A percentile compares a stretch with the other conserved stretches of the same genome.
phyloP scores from a whole-genome alignment of 2,797 vertebrate genomes.

The Cercopithecus diana region DNA sequence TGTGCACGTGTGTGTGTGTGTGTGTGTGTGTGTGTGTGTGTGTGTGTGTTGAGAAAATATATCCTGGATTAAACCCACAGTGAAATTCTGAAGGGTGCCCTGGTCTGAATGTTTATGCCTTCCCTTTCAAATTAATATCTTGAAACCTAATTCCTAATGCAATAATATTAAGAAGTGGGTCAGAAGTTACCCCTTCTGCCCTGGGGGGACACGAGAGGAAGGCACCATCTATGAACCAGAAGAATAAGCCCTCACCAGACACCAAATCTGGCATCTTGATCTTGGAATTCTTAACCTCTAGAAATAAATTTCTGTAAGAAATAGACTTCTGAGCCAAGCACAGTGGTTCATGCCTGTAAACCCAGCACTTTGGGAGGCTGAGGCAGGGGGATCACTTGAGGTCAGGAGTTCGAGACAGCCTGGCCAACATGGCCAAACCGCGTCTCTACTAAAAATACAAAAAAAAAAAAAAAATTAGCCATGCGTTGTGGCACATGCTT shows the following conservation, averaged over 20 bases:
- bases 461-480: neutral
- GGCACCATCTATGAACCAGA: neutral
- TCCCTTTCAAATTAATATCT: no score
- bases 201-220: fast-evolving
- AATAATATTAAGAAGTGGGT: neutral
- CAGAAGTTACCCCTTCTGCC: neutral
- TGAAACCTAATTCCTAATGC: no score
- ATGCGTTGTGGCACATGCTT: neutral
- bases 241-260: neutral
- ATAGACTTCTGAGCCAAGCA: neutral
- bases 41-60: neutral
- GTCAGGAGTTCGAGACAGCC: neutral
- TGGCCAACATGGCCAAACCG: neutral
- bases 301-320: neutral
- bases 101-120: neutral
- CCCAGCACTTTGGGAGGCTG: neutral
- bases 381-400: neutral
- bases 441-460: neutral
- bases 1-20: no score
- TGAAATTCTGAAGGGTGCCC: neutral
- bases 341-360: neutral
- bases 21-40: neutral
- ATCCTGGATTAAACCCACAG: neutral
- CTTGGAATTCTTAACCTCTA: neutral
- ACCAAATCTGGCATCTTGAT: neutral